Base-by-base conservation (phyloP, 2,113 vertebrate species). In the Chaetodon trifascialis region DNA sequence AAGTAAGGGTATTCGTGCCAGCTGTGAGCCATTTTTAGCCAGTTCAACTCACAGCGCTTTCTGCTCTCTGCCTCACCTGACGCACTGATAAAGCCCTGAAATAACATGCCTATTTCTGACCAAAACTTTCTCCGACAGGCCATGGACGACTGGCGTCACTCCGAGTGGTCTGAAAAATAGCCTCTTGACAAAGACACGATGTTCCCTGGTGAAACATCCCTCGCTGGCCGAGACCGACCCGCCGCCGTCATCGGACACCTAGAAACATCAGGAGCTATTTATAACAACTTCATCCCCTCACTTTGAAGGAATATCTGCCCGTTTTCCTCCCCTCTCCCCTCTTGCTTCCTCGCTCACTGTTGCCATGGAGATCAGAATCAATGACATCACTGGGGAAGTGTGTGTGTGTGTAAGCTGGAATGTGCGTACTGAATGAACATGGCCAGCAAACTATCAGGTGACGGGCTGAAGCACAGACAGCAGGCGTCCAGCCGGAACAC, bases 301-400 rank as follows among this genome's bases (percentile, higher is more conserved):
- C 77, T 79, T 76, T 84, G 88, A 90, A 81, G 86, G 76, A 91
- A 91, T 63, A 38, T 63, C 38, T 62, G 59, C n/a, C 76, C 21
- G 5, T 67, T 73, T 72, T 56, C 44, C 52, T 67, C 54, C 76
- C 16, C 73, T 59, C 76, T 19, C 62, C 52, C 25, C n/a, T 70
- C 63, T 68, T 21, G 30, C 69, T 51, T 84, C 77, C 60, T 81
- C 0, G 46, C 81, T 89, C 84, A 25, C 89, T 90, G 95, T 95
- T 95, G 94, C 94, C 91, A 95, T 95, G 94, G 95, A 83, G 91
- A 88, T 80, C 34, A 10, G 83, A 91, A 88, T 86, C 88, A 86
- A 86, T 95, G 94, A 95, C 94, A 93, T 95, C 94, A 93, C 81
- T 7, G 83, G 55, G 55, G 54, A 68, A 34, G 67, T 12, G 78